Conservation (phyloP, 2,113 vertebrate species). For the Catagonus wagneri region DNA sequence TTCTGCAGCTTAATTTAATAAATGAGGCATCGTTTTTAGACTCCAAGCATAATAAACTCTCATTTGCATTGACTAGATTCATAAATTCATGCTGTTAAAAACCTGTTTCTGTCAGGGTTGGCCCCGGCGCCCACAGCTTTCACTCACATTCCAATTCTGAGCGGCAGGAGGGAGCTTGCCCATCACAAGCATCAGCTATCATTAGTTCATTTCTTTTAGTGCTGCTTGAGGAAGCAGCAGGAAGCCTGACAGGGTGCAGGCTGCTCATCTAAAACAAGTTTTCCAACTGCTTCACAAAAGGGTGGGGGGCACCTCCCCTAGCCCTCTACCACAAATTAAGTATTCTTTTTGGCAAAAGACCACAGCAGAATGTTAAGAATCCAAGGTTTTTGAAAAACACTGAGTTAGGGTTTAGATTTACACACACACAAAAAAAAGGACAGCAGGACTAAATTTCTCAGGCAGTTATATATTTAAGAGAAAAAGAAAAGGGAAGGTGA, state of each 20-base stretch:
- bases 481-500: neutral
- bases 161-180: slow-evolving; percentile 79
- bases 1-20: slow-evolving; percentile 87
- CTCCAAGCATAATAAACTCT: slow-evolving; percentile 85
- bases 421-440: neutral
- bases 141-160: slow-evolving; percentile 80
- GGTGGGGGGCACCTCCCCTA: neutral
- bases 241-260: slow-evolving; percentile 61
- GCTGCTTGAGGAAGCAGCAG: slow-evolving; percentile 74
- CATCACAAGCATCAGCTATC: slow-evolving; percentile 76
- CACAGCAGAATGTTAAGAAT: slow-evolving; percentile 62
- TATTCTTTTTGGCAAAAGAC: slow-evolving; percentile 74
- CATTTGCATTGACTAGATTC: slow-evolving; percentile 85
- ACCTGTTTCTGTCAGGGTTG: slow-evolving; percentile 84
- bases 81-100: slow-evolving; percentile 87
- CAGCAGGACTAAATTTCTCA: neutral
- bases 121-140: slow-evolving; percentile 81
- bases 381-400: slow-evolving; percentile 13
- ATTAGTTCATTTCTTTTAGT: slow-evolving; percentile 80
- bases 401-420: neutral
- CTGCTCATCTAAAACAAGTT: slow-evolving; percentile 77
- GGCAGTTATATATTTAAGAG: neutral
- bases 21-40: slow-evolving; percentile 84
- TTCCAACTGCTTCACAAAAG: slow-evolving; percentile 18
- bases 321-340: slow-evolving; percentile 63